Conservation (phyloP, 2,888 invertebrate species). For the Poecilus cupreus region DNA sequence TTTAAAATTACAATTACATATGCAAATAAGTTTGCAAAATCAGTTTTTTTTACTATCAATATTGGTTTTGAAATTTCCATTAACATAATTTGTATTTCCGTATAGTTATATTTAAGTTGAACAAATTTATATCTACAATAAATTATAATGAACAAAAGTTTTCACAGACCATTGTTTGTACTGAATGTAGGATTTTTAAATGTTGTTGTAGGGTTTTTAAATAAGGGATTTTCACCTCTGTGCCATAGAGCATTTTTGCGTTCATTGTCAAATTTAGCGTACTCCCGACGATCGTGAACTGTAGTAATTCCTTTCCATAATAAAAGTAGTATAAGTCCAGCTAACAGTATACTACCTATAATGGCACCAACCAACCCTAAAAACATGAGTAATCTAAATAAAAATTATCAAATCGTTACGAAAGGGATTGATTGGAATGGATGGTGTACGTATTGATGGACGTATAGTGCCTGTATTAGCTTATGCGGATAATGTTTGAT, state of each 20-base stretch:
- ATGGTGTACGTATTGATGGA: too few relatives aligned
- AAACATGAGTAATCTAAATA: background rate
- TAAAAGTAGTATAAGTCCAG: constrained; percentile 82
- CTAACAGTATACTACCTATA: constrained; percentile 81
- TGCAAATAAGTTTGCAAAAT: too few relatives aligned
- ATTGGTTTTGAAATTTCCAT: too few relatives aligned
- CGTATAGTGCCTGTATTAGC: too few relatives aligned
- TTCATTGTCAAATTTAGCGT: constrained; percentile 83
- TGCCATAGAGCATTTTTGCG: constrained; percentile 82
- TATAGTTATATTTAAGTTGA: background rate
- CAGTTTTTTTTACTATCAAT: too few relatives aligned
- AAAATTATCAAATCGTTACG: background rate
- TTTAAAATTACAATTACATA: too few relatives aligned
- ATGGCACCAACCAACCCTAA: constrained; percentile 74
- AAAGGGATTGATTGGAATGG: too few relatives aligned
- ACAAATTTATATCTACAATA: background rate
- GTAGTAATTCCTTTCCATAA: constrained; percentile 86
- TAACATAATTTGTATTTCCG: too few relatives aligned
- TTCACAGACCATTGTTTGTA: background rate
- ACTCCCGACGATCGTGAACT: constrained; percentile 85
- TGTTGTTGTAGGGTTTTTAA: constrained; percentile 85
- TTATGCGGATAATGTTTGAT: too few relatives aligned
- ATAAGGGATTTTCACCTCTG: constrained; percentile 87
- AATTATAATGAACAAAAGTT: background rate
- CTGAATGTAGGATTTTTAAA: constrained; percentile 80